phyloP scores from a whole-genome alignment of 2,113 vertebrate species.

The Carassius auratus region DNA sequence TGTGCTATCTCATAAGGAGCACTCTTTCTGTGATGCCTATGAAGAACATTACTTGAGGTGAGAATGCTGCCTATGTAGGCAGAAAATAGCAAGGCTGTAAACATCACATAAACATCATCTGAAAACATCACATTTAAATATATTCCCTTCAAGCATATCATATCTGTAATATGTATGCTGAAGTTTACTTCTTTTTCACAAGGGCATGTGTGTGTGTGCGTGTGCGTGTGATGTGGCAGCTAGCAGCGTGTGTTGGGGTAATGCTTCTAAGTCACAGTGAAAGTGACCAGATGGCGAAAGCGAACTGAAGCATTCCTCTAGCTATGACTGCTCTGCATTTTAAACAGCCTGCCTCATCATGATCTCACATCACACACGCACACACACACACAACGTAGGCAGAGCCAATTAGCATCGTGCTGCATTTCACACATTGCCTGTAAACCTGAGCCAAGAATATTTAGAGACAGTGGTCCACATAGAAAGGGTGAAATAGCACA shows the following conservation, averaged over 20 bases:
- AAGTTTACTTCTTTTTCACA: not conserved
- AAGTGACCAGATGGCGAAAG: conserved; percentile 72
- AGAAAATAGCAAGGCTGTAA: no score
- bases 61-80: no score
- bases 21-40: no score
- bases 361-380: conserved; percentile 22
- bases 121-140: no score
- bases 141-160: no score
- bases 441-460: conserved; percentile 62
- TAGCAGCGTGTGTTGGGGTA: conserved; percentile 56
- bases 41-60: no score
- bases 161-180: not conserved
- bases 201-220: not conserved
- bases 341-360: conserved; percentile 68
- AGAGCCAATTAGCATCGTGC: conserved; percentile 52
- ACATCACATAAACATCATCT: no score
- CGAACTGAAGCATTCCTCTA: conserved; percentile 64
- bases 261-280: conserved; percentile 67
- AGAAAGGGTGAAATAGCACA: conserved; percentile 27
- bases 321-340: conserved; percentile 72
- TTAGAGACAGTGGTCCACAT: conserved; percentile 42
- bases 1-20: no score
- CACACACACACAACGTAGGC: conserved; percentile 42
- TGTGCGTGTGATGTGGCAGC: conserved; percentile 25
- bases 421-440: conserved; percentile 57